Evolutionary conservation across 1,140 invertebrate genomes (phyloP), one percentile per base, ranked within the genome.

Genomic region (Drosophila santomea): DNA sequence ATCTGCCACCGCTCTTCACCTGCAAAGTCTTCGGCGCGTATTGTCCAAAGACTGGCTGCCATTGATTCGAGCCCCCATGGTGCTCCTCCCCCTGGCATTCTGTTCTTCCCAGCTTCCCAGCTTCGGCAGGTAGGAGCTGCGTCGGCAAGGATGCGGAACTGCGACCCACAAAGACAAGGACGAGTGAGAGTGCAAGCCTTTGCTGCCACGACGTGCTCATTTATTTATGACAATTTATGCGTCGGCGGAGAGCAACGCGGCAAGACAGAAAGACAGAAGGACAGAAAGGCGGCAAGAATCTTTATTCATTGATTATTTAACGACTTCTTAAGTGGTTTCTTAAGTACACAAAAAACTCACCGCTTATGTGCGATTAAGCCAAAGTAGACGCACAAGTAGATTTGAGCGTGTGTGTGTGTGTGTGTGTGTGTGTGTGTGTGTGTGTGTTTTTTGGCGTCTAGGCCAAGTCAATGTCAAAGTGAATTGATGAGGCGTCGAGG

Each of bases 281-380:
- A 32, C 28, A 55, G 63, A 62, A 51, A 48, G 57, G 32, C 63
- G 48, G 60, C 38, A 43, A 71, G 83, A 89, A 88, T 89, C 84
- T 90, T 83, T 80, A 82, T 90, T 86, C 90, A 91, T 91, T 91
- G 90, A 91, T 91, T 91, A 91, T 91, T 91, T 91, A 91, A 91
- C 90, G 90, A 91, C 81, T 91, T 91, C 89, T 91, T 91, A 91
- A 91, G 90, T 91, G 90, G 90, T 91, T 91, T 77, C 90, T 71
- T 91, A 84, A 85, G 80, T 89, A 91, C 66, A 75, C 66, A 80
- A 78, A 88, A 88, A 88, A 84, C 68, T 83, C 76, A 62, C 86
- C 81, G 76, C 86, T 91, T 83, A 82, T 82, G 83, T 90, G 81
- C 81, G 86, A 90, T 90, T 90, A 90, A 90, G 82, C 67, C 88